A percentile compares a stretch with the other conserved stretches of the same genome.
phyloP scores from a whole-genome alignment of 2,113 vertebrate genomes.

The Ondatra zibethicus region DNA sequence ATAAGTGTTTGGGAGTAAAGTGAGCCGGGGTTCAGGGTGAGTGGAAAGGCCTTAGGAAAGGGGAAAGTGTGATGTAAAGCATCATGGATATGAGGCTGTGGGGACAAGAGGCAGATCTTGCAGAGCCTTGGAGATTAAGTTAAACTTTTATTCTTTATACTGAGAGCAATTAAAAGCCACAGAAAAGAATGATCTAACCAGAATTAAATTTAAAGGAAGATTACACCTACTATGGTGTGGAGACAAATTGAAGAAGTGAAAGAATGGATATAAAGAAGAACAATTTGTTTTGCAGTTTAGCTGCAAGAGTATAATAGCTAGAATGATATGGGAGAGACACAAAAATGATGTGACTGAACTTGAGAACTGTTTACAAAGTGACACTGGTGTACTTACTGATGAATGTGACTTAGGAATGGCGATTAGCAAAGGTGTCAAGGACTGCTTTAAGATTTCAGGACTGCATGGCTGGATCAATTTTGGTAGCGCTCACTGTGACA shows the following conservation, averaged over 20 bases:
- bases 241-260: slow-evolving; percentile 40
- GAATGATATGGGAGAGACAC: slow-evolving; percentile 9
- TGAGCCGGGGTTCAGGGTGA: neutral
- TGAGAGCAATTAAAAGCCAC: neutral
- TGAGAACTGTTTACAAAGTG: slow-evolving; percentile 51
- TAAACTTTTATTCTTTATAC: slow-evolving; percentile 49
- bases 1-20: neutral
- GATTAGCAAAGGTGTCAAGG: neutral
- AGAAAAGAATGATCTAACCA: neutral
- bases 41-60: slow-evolving; percentile 3
- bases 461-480: neutral
- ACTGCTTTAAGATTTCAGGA: slow-evolving; percentile 21
- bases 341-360: slow-evolving; percentile 32
- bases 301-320: slow-evolving; percentile 34
- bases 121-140: neutral
- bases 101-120: neutral
- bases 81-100: neutral
- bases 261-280: neutral
- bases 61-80: neutral
- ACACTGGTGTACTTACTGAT: slow-evolving; percentile 25
- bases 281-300: slow-evolving; percentile 36
- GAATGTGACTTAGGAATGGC: neutral
- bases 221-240: neutral
- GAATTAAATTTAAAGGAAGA: slow-evolving; percentile 45
- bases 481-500: slow-evolving; percentile 14